phyloP scores from a whole-genome alignment of 2,113 vertebrate genomes.

The Colistium nudipinnis region DNA sequence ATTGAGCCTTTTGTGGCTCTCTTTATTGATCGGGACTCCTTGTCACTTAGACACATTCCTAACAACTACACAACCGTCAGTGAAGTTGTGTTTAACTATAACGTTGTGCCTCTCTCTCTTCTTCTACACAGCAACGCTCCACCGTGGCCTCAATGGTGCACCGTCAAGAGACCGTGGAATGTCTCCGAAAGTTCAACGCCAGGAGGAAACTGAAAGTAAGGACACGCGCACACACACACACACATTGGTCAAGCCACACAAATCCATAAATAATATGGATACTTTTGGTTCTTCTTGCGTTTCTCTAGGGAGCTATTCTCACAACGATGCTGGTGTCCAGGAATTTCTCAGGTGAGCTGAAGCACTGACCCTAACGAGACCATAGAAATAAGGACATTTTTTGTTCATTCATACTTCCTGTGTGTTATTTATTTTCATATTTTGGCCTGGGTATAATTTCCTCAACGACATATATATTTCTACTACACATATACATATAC shows the following conservation, averaged over 20 bases:
- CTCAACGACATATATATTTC: too few relatives aligned
- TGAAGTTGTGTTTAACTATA: background rate
- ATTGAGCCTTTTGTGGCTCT: background rate
- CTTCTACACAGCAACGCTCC: constrained; percentile 91
- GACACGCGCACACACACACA: background rate
- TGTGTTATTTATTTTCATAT: background rate
- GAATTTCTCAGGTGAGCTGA: constrained; percentile 94
- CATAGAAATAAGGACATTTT: background rate
- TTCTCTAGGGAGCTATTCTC: constrained; percentile 94
- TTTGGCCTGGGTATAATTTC: too few relatives aligned
- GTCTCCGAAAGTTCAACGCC: constrained; percentile 98
- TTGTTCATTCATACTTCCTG: background rate
- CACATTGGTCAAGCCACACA: background rate
- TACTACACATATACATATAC: background rate
- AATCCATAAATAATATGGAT: rapidly evolving
- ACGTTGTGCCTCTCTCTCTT: background rate
- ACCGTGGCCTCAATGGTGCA: constrained; percentile 99
- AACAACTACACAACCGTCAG: background rate
- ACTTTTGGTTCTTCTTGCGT: constrained; percentile 37
- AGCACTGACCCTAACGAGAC: background rate
- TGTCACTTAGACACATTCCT: background rate
- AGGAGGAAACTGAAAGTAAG: constrained; percentile 96
- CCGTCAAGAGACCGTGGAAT: constrained; percentile 98
- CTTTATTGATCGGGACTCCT: too few relatives aligned
- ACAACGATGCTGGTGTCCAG: constrained; percentile 98